A percentile compares a stretch with the other conserved stretches of the same genome.
phyloP scores from a whole-genome alignment of 2,888 invertebrate species.

The Calliphora vomitoria region DNA sequence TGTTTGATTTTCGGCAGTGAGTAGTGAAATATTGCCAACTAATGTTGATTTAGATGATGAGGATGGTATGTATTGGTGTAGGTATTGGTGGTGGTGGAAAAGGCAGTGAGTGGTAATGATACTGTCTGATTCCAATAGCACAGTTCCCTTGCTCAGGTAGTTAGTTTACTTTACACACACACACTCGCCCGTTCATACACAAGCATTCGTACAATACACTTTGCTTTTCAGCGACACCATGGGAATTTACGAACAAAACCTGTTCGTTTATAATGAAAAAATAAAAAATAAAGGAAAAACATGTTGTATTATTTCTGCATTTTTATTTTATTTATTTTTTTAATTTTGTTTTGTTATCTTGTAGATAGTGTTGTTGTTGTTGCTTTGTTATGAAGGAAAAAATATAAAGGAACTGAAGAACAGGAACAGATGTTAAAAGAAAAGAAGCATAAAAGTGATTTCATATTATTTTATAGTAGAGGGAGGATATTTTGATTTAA shows the following conservation, averaged over 20 bases:
- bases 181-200: background rate
- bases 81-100: constrained; percentile 24
- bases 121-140: constrained; percentile 62
- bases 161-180: constrained; percentile 5
- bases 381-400: constrained; percentile 60
- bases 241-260: constrained; percentile 73
- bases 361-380: constrained; percentile 5
- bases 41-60: constrained; percentile 36
- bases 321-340: background rate
- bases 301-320: constrained; percentile 1
- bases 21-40: constrained; percentile 28
- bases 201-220: constrained; percentile 49
- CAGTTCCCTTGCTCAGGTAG: constrained; percentile 50
- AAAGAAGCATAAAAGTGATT: constrained; percentile 61
- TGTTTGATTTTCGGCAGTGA: constrained; percentile 53
- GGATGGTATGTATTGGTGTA: constrained; percentile 16
- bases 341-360: constrained; percentile 42
- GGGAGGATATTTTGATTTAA: constrained; percentile 73
- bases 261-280: constrained; percentile 62
- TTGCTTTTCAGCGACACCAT: constrained; percentile 65
- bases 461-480: constrained; percentile 60
- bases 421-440: constrained; percentile 70
- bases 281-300: constrained; percentile 35
- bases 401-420: constrained; percentile 53
- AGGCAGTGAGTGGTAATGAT: constrained; percentile 37